Evolutionary conservation across 2,797 vertebrate species (phyloP), one percentile per base, ranked within the genome.

Genomic region (Mormyrus proboscirostris): DNA sequence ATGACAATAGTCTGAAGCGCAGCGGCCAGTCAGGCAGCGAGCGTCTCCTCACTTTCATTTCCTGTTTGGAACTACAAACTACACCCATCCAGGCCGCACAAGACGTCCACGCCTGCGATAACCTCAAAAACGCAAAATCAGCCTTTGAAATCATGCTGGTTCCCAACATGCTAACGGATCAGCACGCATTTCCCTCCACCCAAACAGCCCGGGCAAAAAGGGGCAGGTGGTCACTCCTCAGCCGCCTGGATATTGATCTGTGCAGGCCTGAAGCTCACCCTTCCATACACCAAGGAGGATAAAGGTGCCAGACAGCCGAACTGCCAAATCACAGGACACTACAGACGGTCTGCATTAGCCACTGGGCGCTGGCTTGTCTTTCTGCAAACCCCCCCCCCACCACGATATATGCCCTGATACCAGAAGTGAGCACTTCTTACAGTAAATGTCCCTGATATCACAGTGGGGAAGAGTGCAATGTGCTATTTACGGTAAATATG

Each of bases 361-460:
- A 1, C 73, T 19, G 73, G 16, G 1, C 2, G 38, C 44, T 16
- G 38, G 73, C 73, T 44, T 6, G 9, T n/a, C 73, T 79, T n/a
- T 38, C 73, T 38, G 65, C 25, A 73, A 73, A 57, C 51, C 51
- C 4, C 16, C 55, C 51, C 8, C 59, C 62, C 22, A 5, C 62
- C 69, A 41, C 16, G 1, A 76, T 41, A 41, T 19, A 44, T 44
- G 38, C 73, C 7, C 38, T 44, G 16, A 79, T 79, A n/a, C 73
- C 41, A 12, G 38, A 79, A 84, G 47, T 44, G 41, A 84, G n/a
- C 82, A 25, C 19, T 25, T 25, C 41, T 10, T 22, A 49, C 82
- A 84, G n/a, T 47, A 47, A 84, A 22, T 84, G 47, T 84, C 47
- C 82, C 47, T 84, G 82, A n/a, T 84, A 84, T 84, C 19, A 84